Base-by-base conservation (phyloP, 2,797 vertebrate species). In the Decapterus maruadsi region DNA sequence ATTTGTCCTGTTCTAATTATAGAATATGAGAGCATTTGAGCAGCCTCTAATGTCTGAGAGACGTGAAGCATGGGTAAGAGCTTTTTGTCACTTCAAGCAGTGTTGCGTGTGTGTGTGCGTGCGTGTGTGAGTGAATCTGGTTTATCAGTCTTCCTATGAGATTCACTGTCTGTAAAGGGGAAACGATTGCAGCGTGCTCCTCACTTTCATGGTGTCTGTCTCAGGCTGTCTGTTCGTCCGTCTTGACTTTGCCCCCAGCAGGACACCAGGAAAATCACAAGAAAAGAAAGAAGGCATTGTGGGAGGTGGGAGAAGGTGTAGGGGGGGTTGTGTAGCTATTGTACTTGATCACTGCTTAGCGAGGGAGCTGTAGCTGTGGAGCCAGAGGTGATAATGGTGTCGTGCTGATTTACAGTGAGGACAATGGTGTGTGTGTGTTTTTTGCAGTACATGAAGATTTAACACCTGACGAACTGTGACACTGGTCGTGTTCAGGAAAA, bases 1-100 rank as follows among this genome's bases (percentile, higher is more conserved):
- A 40, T 62, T 64, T 73, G 53, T 67, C 65, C 75, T 57, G 43
- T 65, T 76, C 79, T 84, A 77, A 75, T 83, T 79, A 80, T 75
- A 79, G 68, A 80, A 54, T 26, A 1, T 14, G 61, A 75, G 54
- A 72, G 74, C 11, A 12, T 45, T 59, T 58, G 12, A 72, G 45
- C 20, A 22, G 56, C 66, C 29, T 31, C 10, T 57, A 57, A 82
- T 64, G 42, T 31, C 61, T 8, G 17, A 76, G 51, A 78, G 64
- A 48, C 42, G n/a, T 75, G 61, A 77, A 79, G 68, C 69, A 69
- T 31, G 40, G 36, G 65, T 43, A 72, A 72, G 67, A 46, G 58
- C 62, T 75, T 75, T 59, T 50, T 63, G 54, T 65, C 72, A 57
- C 51, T 71, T 56, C 42, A 68, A 9, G 36, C 46, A 11, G 55